Evolutionary conservation across 1,140 invertebrate species (phyloP), one percentile per base, ranked within the genome.

Genomic region (Popillia japonica): DNA sequence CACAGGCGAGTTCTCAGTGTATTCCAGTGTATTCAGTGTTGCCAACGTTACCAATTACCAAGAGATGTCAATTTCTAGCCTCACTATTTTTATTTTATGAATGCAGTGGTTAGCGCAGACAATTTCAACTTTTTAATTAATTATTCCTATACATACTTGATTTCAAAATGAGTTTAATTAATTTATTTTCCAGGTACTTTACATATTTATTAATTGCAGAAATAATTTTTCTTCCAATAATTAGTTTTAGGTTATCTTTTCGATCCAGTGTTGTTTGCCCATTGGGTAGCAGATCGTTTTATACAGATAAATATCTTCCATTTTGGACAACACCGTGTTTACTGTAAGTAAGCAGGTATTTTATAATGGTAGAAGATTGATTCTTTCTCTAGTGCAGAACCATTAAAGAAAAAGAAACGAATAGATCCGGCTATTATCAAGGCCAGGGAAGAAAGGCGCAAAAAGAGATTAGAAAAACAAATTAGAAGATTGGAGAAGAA

Each of bases 371-470:
- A 68, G 34, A 27, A 72, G 40, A 17, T 23, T 20, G 14, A 59
- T 77, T 73, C 14, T 55, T 3, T 10, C 81, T 86, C 34, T 82
- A 93, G 92, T 83, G 94, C 89, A 41, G 95, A 97, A 86, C 96
- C 96, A 2, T 86, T 97, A 79, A 97, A 95, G 85, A 97, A 95
- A 87, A 97, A 96, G 86, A 96, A 94, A 84, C 93, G 90, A 84
- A 77, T 96, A 4, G 96, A 98, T 89, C 96, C 96, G 34, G 88
- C 89, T 11, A 87, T 97, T 40, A 79, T 96, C 0, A 93, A 91
- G 85, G 90, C 91, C 11, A 89, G 95, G 83, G 94, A 96, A 86
- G 95, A 97, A 14, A 90, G 94, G 73, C 93, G 88, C 82, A 92
- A 91, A 79, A 95, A 89, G 83, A 95, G 92, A 87, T 80, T 98